These are phyloP conservation scores for Caenorhabditis uteleia DNA, from an alignment of 2,888 invertebrate genomes.

Conservation along the genomic window DNA sequence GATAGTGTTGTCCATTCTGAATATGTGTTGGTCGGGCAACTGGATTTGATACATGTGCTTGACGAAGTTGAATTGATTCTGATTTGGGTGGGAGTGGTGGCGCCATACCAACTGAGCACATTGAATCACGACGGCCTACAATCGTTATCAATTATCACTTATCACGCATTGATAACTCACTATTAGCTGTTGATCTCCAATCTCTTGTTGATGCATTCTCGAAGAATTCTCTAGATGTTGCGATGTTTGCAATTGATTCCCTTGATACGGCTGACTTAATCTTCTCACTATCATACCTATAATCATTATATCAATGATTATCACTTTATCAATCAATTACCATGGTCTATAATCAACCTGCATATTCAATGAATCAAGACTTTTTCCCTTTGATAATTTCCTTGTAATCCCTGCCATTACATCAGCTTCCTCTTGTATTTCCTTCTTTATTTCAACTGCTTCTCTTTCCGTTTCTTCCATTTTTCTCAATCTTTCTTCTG, in stretches of 20 bases:
- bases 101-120: constrained; percentile 25
- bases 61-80: constrained; percentile 39
- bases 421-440: constrained; percentile 34
- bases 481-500: constrained; percentile 50
- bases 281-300: constrained; percentile 37
- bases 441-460: constrained; percentile 44
- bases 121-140: constrained; percentile 20
- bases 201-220: constrained; percentile 23
- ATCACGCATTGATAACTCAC: background rate
- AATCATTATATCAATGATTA: background rate
- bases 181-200: constrained; percentile 20
- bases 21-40: background rate
- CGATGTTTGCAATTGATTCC: constrained; percentile 46
- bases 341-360: constrained; percentile 43
- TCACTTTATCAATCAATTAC: background rate
- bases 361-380: constrained; percentile 44
- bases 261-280: constrained; percentile 37
- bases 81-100: constrained; percentile 48
- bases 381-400: constrained; percentile 46
- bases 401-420: constrained; percentile 3
- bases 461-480: constrained; percentile 58
- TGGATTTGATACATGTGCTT: constrained; percentile 15
- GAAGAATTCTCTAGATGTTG: constrained; percentile 38
- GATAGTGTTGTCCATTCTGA: constrained; percentile 9
- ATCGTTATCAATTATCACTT: constrained; percentile 2